Evolutionary conservation across 2,888 invertebrate species (phyloP), one percentile per base, ranked within the genome.

Genomic region (Crocallis elinguaria): DNA sequence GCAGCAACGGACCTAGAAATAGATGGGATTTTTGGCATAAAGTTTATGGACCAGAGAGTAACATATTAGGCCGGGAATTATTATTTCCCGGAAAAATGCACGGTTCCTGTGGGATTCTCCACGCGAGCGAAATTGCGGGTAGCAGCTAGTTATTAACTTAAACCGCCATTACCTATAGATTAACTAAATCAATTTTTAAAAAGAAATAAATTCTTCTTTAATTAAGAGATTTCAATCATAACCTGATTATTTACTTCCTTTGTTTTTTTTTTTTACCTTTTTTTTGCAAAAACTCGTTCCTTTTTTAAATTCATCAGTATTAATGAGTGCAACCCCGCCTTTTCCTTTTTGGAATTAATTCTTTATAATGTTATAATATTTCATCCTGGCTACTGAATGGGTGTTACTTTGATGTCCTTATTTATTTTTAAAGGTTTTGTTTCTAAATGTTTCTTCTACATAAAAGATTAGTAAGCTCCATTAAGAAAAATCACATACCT

Each of bases 351-450:
- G 37, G 12, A 58, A 83, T 82, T 75, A 79, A 83, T 81, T 82
- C 48, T 63, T 73, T 75, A 80, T 79, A 74, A 74, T 71, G 75
- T 70, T 69, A 70, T 75, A 67, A 82, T 84, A 76, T 70, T 71
- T 84, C 79, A 84, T 80, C 63, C 53, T 27, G 54, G 73, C 86
- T 88, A 85, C 88, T 60, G 86, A 71, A 73, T 76, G 82, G 79
- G 81, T 73, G 84, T 74, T 72, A 57, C 49, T 75, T 58, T 77
- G 71, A 82, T 71, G 69, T 75, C 76, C 77, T 85, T 84, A 85
- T 84, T 84, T 79, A 77, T 71, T 70, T 75, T 75, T 73, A n/a
- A n/a, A n/a, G n/a, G n/a, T n/a, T n/a, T n/a, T n/a, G n/a, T n/a
- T n/a, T n/a, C n/a, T 68, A 49, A 57, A 43, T 21, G 35, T 23